These are phyloP conservation scores for Drosophila serrata DNA, from an alignment of 1,140 invertebrate species.

Conservation along the genomic window DNA sequence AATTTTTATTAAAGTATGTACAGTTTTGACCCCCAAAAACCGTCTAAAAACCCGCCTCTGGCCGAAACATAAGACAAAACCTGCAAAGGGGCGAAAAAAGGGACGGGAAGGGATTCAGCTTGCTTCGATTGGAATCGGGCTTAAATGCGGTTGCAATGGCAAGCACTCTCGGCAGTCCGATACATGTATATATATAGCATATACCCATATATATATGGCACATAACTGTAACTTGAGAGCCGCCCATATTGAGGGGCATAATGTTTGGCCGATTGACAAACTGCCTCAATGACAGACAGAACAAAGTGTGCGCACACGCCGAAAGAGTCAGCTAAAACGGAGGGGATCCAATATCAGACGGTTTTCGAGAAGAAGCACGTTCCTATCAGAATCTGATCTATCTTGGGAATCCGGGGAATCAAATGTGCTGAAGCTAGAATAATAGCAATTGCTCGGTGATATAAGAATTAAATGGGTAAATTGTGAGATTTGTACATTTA, in stretches of 20 bases:
- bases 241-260: slow-evolving; percentile 35
- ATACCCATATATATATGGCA: slow-evolving; percentile 1
- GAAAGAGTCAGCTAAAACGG: slow-evolving; percentile 4
- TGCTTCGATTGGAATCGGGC: slow-evolving; percentile 14
- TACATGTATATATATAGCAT: slow-evolving; percentile 2
- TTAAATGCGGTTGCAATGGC: slow-evolving; percentile 46
- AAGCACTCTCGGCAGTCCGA: slow-evolving; percentile 10
- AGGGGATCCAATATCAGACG: slow-evolving; percentile 30
- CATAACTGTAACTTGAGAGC: slow-evolving; percentile 68
- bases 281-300: slow-evolving; percentile 41
- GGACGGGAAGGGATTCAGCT: slow-evolving; percentile 11
- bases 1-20: too few relatives aligned
- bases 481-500: not conserved
- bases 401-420: slow-evolving; percentile 8
- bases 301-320: slow-evolving; percentile 37
- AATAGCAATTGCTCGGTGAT: not conserved
- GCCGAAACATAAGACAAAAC: slow-evolving; percentile 48
- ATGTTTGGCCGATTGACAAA: slow-evolving; percentile 40
- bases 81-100: slow-evolving; percentile 12
- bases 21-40: not conserved
- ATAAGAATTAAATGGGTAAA: not conserved
- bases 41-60: not conserved
- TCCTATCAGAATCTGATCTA: slow-evolving; percentile 22
- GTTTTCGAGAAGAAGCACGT: slow-evolving; percentile 30
- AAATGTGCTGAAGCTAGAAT: slow-evolving; percentile 17